phyloP scores from a whole-genome alignment of 2,888 invertebrate species.

The Luperina nickerlii region DNA sequence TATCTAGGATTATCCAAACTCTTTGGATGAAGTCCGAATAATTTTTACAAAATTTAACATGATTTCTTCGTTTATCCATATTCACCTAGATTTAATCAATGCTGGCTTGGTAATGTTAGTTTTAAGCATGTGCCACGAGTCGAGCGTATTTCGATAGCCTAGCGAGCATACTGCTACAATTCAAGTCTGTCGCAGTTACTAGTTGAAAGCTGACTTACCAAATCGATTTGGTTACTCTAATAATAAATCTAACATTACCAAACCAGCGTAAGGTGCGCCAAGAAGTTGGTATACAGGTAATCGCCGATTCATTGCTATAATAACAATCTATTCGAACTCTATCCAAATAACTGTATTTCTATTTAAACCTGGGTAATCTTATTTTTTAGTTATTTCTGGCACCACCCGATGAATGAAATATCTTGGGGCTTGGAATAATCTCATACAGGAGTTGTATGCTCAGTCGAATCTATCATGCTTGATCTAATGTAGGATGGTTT shows the following conservation, averaged over 20 bases:
- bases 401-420: background rate
- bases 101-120: constrained; percentile 2
- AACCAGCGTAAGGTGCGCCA: background rate
- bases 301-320: background rate
- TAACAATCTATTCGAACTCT: background rate
- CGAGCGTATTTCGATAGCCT: background rate
- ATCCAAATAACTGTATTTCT: constrained; percentile 2
- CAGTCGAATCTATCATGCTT: background rate
- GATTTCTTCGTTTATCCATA: background rate
- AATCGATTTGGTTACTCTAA: background rate
- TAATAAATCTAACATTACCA: background rate
- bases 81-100: background rate
- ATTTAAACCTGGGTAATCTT: background rate
- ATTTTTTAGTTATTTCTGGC: background rate
- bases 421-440: constrained; percentile 2
- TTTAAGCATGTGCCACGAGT: background rate
- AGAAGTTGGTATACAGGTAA: background rate
- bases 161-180: background rate
- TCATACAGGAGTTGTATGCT: background rate
- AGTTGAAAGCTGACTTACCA: background rate
- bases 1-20: background rate
- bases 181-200: background rate
- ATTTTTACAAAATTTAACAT: background rate
- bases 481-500: constrained; percentile 5
- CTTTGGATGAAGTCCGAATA: background rate